phyloP scores from a whole-genome alignment of 2,797 vertebrate genomes.

The Bufotes viridis region DNA sequence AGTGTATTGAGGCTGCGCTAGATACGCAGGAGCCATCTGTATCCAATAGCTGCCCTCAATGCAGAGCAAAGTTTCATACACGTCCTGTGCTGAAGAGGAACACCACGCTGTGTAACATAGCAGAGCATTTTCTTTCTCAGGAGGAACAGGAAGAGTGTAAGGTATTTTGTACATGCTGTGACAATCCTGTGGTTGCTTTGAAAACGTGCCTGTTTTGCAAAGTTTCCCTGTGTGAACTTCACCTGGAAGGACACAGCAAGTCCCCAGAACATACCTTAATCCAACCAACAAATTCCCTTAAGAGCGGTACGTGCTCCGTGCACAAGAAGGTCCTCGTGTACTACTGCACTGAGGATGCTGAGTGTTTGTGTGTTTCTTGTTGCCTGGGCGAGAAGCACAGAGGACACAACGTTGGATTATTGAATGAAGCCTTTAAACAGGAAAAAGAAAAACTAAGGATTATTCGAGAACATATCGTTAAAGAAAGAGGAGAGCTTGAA shows the following conservation, averaged over 20 bases:
- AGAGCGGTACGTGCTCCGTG: slow-evolving; percentile 62
- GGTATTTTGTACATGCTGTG: slow-evolving; percentile 60
- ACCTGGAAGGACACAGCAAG: slow-evolving; percentile 73
- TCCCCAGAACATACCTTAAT: slow-evolving; percentile 68
- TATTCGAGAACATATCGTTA: not conserved
- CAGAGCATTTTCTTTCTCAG: not conserved
- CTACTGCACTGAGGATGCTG: slow-evolving; percentile 73
- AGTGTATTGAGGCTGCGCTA: not conserved
- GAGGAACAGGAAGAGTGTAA: not conserved
- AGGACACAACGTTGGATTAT: slow-evolving; percentile 74
- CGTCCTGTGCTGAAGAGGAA: slow-evolving; percentile 3
- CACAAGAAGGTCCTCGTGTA: slow-evolving; percentile 70
- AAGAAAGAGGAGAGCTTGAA: not conserved
- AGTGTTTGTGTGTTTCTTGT: slow-evolving; percentile 71
- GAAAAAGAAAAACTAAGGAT: slow-evolving; percentile 64
- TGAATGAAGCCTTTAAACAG: slow-evolving; percentile 72
- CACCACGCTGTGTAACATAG: not conserved
- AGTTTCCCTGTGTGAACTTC: slow-evolving; percentile 72
- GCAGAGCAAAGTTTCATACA: not conserved
- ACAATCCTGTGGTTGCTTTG: slow-evolving; percentile 60
- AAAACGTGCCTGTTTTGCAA: slow-evolving; percentile 77
- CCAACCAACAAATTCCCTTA: slow-evolving; percentile 60
- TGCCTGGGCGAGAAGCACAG: slow-evolving; percentile 71
- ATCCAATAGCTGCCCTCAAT: not conserved
- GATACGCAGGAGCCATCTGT: not conserved